Percentiles rank a stretch among this genome's conserved stretches.
phyloP scores from a whole-genome alignment of 1,140 invertebrate species.

The Aphelinus certus region DNA sequence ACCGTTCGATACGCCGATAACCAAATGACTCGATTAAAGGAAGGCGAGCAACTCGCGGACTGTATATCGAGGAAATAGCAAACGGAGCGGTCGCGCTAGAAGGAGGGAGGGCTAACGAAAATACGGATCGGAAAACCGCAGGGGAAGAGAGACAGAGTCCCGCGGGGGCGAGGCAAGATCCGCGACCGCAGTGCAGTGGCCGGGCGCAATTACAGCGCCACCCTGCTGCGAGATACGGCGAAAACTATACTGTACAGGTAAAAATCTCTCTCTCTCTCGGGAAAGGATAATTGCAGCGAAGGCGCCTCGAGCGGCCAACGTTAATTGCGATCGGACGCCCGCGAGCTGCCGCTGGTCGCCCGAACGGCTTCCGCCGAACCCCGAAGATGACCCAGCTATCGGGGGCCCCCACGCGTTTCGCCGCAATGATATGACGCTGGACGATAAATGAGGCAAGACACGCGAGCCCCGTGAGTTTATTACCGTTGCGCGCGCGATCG shows the following conservation, averaged over 20 bases:
- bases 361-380: too few species aligned
- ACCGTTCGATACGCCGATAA: constrained; percentile 1
- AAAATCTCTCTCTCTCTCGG: too few species aligned
- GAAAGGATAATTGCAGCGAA: neutral
- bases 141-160: neutral
- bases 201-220: constrained; percentile 13
- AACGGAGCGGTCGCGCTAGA: neutral
- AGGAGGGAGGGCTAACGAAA: neutral
- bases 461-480: too few species aligned
- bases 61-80: too few species aligned
- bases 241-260: neutral
- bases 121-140: neutral
- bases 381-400: too few species aligned
- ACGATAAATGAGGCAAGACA: too few species aligned
- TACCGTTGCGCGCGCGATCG: too few species aligned
- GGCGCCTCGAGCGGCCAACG: neutral
- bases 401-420: too few species aligned
- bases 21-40: neutral
- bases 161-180: constrained; percentile 13
- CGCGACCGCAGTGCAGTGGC: constrained; percentile 24
- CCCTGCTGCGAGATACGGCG: neutral
- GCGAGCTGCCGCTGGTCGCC: too few species aligned
- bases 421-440: too few species aligned
- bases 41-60: too few species aligned
- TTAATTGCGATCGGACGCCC: constrained; percentile 11